Conservation (phyloP, 37 sponge, comb jelly and placozoan species). For the Crambe crambe region DNA sequence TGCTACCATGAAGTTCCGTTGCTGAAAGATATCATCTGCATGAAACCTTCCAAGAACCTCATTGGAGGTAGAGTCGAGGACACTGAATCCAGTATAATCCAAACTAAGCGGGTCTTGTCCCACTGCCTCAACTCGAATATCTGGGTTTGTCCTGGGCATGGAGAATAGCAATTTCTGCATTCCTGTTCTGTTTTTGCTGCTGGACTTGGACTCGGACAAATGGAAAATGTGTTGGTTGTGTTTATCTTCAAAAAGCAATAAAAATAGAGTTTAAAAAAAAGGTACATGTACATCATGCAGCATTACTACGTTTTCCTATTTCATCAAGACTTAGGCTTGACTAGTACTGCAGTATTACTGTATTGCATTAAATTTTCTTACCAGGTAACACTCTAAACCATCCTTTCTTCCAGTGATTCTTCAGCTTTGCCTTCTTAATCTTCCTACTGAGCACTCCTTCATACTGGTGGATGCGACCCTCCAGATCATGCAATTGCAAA, state of each 20-base stretch:
- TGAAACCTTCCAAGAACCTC: slow-evolving; percentile 30
- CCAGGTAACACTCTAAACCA: slow-evolving; percentile 53
- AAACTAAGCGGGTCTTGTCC: slow-evolving; percentile 16
- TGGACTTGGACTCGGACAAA: slow-evolving; percentile 34
- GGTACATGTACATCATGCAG: too few relatives aligned
- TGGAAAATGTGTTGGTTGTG: background rate
- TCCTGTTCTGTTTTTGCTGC: slow-evolving; percentile 4
- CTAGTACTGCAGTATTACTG: background rate
- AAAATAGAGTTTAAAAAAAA: too few relatives aligned
- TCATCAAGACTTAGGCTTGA: too few relatives aligned
- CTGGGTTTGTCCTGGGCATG: slow-evolving; percentile 9
- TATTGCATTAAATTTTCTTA: background rate
- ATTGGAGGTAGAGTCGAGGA: slow-evolving; percentile 11
- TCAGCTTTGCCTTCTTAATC: slow-evolving; percentile 4
- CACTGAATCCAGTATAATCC: slow-evolving; percentile 47
- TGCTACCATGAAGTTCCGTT: slow-evolving; percentile 71
- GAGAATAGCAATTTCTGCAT: slow-evolving; percentile 18
- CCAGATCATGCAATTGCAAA: slow-evolving; percentile 9
- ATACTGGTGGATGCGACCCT: slow-evolving; percentile 46
- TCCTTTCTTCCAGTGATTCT: slow-evolving; percentile 41
- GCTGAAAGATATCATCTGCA: slow-evolving; percentile 65
- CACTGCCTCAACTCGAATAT: slow-evolving; percentile 22
- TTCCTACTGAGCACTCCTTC: slow-evolving; percentile 32
- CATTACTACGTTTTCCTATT: too few relatives aligned
- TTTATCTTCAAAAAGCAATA: background rate